Evolutionary conservation across 2,888 invertebrate species (phyloP).

Genomic region (Meteorus colon): DNA sequence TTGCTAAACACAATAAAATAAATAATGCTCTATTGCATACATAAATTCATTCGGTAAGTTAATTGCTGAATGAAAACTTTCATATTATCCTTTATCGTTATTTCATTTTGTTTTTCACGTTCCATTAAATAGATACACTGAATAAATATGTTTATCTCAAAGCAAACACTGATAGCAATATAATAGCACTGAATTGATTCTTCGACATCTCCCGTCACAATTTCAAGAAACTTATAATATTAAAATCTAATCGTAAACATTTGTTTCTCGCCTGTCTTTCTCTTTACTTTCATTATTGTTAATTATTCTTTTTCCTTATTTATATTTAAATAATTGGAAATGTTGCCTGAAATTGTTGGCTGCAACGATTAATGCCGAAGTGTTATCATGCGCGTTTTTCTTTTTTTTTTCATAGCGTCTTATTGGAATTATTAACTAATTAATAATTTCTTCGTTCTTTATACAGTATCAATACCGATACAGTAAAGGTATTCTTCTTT

Average conservation of each 20-base stretch:
- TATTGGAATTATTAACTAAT: constrained; percentile 1
- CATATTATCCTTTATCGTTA: not conserved
- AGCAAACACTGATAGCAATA: constrained; percentile 7
- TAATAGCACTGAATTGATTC: not conserved
- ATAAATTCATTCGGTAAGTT: constrained; percentile 4
- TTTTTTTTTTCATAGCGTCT: not conserved
- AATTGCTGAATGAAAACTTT: not conserved
- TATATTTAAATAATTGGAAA: not conserved
- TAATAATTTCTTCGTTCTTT: not conserved
- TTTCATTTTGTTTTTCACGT: not conserved
- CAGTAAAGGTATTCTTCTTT: not conserved
- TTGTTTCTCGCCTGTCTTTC: not conserved
- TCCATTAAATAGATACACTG: not conserved
- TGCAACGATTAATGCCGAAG: constrained; percentile 19
- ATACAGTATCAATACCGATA: constrained; percentile 12
- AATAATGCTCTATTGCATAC: constrained; percentile 24
- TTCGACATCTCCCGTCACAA: constrained; percentile 13
- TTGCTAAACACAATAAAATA: not conserved
- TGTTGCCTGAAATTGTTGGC: constrained; percentile 32
- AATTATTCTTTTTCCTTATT: not conserved
- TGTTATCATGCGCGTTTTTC: not conserved
- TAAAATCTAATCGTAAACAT: constrained; percentile 10
- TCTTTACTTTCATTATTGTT: constrained; percentile 29
- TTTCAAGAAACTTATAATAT: constrained; percentile 23
- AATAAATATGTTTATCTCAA: not conserved